Evolutionary conservation across 2,113 vertebrate species (phyloP), one percentile per base, ranked within the genome.

Genomic region (Heterocephalus glaber): DNA sequence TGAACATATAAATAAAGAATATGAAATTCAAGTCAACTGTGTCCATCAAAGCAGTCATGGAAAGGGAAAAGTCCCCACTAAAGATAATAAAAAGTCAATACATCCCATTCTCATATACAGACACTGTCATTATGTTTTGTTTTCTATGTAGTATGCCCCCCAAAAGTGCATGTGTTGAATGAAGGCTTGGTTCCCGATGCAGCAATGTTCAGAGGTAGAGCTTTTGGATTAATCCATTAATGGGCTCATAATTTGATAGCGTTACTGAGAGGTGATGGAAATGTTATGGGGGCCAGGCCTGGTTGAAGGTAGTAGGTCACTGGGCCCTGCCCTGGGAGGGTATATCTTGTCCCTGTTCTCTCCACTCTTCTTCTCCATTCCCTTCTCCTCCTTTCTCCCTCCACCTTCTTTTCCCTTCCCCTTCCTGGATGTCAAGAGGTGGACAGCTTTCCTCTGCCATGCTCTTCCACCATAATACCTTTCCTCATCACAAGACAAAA

Each of bases 21-120:
- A 93, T 47, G 44, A 97, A 96, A 44, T 72, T 19, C 13, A 35
- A 47, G 54, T 77, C 44, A 92, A 35, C 41, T 95, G 89, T 92
- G 35, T 60, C n/a, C 28, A 58, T 82, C 90, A 94, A 93, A 92
- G 30, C 35, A 88, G 88, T 47, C 72, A 87, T 8, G 2, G 5
- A 77, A 94, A 72, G 3, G 26, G 16, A 82, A 94, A 86, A 61
- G 85, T 74, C 2, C 16, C 16, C 14, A 61, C 38, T 63, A 70
- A 86, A 85, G 3, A 70, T 3, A 85, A n/a, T 60, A 76, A 93
- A 28, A 90, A 94, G 11, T 80, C 33, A 76, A 54, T 74, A 68
- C 93, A 47, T 49, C 44, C 26, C 28, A 77, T 96, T 61, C n/a
- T 70, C 19, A 82, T 30, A 41, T 41, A 61, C 89, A 80, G 86